These are phyloP conservation scores for Ctenomys sociabilis DNA, from an alignment of 2,113 vertebrate genomes.

Conservation along the genomic window DNA sequence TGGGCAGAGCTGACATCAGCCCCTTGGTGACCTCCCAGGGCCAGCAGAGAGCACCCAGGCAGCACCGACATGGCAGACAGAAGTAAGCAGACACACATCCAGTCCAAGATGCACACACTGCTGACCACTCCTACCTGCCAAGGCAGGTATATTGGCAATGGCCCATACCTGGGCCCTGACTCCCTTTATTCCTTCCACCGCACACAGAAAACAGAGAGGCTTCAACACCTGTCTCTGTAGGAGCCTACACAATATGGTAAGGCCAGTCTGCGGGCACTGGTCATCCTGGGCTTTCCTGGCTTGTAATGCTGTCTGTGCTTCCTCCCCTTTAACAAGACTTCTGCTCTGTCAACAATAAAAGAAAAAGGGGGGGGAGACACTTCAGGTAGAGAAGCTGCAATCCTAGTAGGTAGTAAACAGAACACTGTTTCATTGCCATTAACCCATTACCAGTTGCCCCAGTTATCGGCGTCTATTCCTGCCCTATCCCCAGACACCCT, in stretches of 20 bases:
- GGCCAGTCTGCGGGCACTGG: rapidly evolving
- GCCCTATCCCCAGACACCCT: no score
- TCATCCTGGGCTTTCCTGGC: not conserved
- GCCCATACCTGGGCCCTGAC: not conserved
- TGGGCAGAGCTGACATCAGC: not conserved
- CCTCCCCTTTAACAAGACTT: not conserved
- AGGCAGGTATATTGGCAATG: not conserved
- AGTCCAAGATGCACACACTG: not conserved
- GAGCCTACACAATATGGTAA: rapidly evolving
- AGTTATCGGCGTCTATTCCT: not conserved
- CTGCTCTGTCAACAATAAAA: not conserved
- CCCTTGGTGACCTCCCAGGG: not conserved
- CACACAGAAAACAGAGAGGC: not conserved
- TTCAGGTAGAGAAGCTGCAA: not conserved
- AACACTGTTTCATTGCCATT: not conserved
- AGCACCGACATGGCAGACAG: not conserved
- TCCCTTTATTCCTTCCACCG: not conserved
- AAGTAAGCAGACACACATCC: not conserved
- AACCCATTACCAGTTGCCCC: not conserved
- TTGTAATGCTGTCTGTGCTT: not conserved
- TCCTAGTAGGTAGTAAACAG: not conserved
- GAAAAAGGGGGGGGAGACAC: not conserved
- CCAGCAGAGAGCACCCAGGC: not conserved
- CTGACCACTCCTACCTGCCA: not conserved
- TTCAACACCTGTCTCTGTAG: no score